Conservation (phyloP, 2,888 invertebrate genomes). For the Xylota sylvarum region DNA sequence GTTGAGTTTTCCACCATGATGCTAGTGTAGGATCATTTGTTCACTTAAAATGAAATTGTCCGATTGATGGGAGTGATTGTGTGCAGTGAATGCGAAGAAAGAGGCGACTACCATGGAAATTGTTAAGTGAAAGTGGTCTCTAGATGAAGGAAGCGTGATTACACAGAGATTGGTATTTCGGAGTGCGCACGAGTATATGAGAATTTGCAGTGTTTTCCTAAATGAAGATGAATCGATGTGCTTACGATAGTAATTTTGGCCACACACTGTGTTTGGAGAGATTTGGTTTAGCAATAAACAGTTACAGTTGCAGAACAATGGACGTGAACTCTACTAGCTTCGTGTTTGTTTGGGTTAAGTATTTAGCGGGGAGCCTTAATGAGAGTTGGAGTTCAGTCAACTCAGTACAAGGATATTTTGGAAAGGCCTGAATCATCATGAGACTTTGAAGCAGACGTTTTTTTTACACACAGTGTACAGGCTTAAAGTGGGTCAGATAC, state of each 20-base stretch:
- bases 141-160: conserved; percentile 62
- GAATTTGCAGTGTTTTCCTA: conserved; percentile 40
- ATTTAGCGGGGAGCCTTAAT: no score
- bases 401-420: no score
- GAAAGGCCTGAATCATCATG: no score
- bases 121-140: conserved; percentile 66
- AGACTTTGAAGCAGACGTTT: no score
- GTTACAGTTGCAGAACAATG: no score
- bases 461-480: no score
- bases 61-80: conserved; percentile 66
- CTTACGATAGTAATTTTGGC: conserved; percentile 31
- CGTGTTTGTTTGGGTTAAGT: no score
- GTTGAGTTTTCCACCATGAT: background rate
- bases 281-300: background rate
- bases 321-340: no score
- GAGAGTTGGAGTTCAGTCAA: no score
- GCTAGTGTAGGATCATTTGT: conserved; percentile 53
- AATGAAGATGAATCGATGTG: conserved; percentile 70
- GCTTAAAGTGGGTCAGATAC: no score
- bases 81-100: conserved; percentile 32
- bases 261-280: conserved; percentile 40
- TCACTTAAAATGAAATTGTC: conserved; percentile 63
- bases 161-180: conserved; percentile 49
- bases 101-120: background rate
- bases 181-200: conserved; percentile 43